Evolutionary conservation across 2,888 invertebrate species (phyloP).

Genomic region (Diaphora mendica): DNA sequence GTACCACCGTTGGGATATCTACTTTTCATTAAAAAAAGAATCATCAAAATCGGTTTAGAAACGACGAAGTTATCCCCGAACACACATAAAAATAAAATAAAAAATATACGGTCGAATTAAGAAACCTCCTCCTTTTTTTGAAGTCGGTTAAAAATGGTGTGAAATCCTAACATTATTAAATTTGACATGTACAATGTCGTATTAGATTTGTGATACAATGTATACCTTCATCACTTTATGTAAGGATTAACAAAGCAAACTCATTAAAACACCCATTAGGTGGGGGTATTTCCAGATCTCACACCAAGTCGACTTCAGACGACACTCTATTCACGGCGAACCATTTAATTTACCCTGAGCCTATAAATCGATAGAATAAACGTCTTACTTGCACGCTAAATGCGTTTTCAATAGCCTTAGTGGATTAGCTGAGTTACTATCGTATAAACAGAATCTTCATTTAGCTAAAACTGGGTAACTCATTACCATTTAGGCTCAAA

Average conservation of each 20-base stretch:
- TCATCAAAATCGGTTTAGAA: no score
- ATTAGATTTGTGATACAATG: not conserved
- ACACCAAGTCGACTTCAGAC: slow-evolving; percentile 3
- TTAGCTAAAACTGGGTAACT: slow-evolving; percentile 65
- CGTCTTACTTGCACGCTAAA: slow-evolving; percentile 64
- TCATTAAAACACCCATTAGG: not conserved
- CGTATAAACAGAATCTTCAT: slow-evolving; percentile 71
- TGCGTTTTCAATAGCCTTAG: slow-evolving; percentile 55
- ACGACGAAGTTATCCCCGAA: no score
- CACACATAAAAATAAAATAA: no score
- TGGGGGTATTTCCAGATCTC: not conserved
- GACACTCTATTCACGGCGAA: slow-evolving; percentile 11
- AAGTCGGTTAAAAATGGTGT: no score
- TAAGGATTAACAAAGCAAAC: not conserved
- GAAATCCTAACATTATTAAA: not conserved
- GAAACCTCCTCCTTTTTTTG: no score
- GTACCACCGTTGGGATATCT: no score
- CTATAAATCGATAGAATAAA: slow-evolving; percentile 64
- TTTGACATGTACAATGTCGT: not conserved
- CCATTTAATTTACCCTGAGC: slow-evolving; percentile 50
- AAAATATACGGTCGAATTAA: no score
- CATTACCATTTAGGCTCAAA: slow-evolving; percentile 69
- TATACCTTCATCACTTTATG: not conserved
- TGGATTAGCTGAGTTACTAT: slow-evolving; percentile 66
- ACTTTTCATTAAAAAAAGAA: no score